Conservation (phyloP, 2,113 vertebrate species). For the Nematolebias whitei region DNA sequence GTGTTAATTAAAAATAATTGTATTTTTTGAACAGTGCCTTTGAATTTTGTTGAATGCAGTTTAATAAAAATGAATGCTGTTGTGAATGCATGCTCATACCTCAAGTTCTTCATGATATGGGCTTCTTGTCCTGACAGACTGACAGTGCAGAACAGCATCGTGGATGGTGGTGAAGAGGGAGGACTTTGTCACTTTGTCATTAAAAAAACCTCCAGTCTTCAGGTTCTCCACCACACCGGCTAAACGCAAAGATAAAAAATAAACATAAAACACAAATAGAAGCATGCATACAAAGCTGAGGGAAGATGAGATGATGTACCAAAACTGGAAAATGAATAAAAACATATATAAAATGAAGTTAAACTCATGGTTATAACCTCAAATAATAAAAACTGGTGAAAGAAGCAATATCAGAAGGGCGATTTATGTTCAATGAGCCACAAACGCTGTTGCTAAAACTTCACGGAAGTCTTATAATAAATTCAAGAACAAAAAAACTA, state of each 20-base stretch:
- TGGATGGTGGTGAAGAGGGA: constrained; percentile 87
- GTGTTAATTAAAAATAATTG: too few relatives aligned
- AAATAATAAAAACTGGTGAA: too few relatives aligned
- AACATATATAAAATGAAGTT: constrained; percentile 10
- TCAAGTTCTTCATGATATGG: not conserved
- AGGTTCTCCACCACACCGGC: constrained; percentile 83
- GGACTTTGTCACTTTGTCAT: constrained; percentile 83
- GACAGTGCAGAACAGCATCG: constrained; percentile 80
- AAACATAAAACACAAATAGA: not conserved
- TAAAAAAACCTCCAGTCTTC: constrained; percentile 87
- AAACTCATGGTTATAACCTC: too few relatives aligned
- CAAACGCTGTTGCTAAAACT: too few relatives aligned
- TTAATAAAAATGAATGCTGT: not conserved
- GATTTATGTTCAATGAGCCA: too few relatives aligned
- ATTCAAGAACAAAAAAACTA: too few relatives aligned
- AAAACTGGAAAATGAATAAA: not conserved
- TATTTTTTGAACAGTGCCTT: too few relatives aligned
- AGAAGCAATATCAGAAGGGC: too few relatives aligned
- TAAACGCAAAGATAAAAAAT: constrained; percentile 26
- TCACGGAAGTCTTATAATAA: too few relatives aligned
- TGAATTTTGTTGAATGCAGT: too few relatives aligned
- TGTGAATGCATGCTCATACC: not conserved
- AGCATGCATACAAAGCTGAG: fast-evolving
- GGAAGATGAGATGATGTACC: not conserved
- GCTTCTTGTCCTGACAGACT: constrained; percentile 5